Percentiles rank a stretch among this genome's conserved stretches.
These are phyloP conservation scores for Anorthoa munda DNA, from an alignment of 2,888 invertebrate species.

Conservation along the genomic window DNA sequence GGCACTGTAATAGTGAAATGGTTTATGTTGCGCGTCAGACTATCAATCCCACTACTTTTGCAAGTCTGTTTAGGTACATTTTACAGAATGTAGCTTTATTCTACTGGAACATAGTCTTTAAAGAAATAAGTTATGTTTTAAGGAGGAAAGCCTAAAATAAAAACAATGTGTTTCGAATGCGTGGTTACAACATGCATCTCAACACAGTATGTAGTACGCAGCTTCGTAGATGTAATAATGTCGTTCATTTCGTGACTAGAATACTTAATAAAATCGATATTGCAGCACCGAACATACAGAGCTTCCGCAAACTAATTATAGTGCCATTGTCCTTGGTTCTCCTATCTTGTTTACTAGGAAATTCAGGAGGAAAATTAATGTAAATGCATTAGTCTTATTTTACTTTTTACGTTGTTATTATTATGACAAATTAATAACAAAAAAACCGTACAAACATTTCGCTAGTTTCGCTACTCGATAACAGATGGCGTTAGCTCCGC, in stretches of 20 bases:
- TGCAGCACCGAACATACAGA: constrained; percentile 24
- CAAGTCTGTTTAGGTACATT: neutral
- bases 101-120: no score
- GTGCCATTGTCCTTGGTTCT: constrained; percentile 44
- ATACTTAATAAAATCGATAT: constrained; percentile 37
- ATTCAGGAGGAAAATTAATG: constrained; percentile 24
- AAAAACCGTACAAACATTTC: neutral
- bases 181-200: neutral
- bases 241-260: constrained; percentile 16
- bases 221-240: constrained; percentile 23
- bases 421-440: neutral
- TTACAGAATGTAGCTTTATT: neutral
- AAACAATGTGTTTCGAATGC: neutral
- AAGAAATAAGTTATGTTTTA: no score
- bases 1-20: neutral
- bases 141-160: no score
- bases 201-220: constrained; percentile 7
- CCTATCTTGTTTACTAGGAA: constrained; percentile 36
- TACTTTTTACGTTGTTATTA: neutral
- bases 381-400: constrained; percentile 2
- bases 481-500: constrained; percentile 72
- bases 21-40: constrained; percentile 1
- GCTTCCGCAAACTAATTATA: constrained; percentile 45
- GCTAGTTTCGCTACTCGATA: constrained; percentile 71
- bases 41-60: neutral